A percentile compares a stretch with the other conserved stretches of the same genome.
phyloP scores from a whole-genome alignment of 2,113 vertebrate genomes.

The Danio rerio region DNA sequence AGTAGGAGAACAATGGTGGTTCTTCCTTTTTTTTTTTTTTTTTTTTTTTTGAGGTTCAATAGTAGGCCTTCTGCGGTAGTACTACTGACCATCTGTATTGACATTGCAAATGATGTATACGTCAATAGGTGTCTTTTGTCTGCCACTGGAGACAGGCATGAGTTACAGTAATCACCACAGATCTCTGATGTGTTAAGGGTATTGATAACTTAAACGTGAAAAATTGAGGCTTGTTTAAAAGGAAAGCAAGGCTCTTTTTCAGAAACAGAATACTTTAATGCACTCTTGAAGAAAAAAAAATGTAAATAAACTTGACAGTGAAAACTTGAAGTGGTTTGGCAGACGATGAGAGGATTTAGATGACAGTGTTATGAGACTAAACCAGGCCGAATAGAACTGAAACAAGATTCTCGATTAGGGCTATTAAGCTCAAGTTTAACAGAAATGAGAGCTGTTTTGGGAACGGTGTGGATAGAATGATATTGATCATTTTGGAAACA shows the following conservation, averaged over 20 bases:
- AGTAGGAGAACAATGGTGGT: neutral
- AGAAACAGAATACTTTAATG: conserved; percentile 31
- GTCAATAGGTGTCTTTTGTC: conserved; percentile 40
- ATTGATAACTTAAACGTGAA: conserved; percentile 19
- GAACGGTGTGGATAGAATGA: neutral
- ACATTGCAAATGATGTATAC: conserved; percentile 28
- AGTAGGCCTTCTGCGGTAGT: conserved; percentile 17
- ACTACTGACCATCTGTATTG: conserved; percentile 40
- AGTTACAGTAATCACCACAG: conserved; percentile 26
- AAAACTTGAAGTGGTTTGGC: conserved; percentile 24
- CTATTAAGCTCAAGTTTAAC: conserved; percentile 25
- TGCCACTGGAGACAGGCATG: conserved; percentile 4
- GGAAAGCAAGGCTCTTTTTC: conserved; percentile 11
- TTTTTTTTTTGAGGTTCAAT: conserved; percentile 2
- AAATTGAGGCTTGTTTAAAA: conserved; percentile 11
- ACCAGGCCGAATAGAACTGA: neutral
- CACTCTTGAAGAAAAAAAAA: conserved; percentile 19
- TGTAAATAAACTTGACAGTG: conserved; percentile 16
- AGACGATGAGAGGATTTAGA: neutral
- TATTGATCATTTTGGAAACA: conserved; percentile 17
- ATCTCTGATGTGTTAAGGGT: conserved; percentile 33
- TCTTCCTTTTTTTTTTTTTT: too few species aligned
- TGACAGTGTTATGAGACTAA: neutral
- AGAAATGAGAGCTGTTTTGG: conserved; percentile 4
- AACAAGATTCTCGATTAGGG: conserved; percentile 3